These are phyloP conservation scores for Cryptotermes secundus DNA, from an alignment of 1,140 invertebrate genomes.

Conservation along the genomic window DNA sequence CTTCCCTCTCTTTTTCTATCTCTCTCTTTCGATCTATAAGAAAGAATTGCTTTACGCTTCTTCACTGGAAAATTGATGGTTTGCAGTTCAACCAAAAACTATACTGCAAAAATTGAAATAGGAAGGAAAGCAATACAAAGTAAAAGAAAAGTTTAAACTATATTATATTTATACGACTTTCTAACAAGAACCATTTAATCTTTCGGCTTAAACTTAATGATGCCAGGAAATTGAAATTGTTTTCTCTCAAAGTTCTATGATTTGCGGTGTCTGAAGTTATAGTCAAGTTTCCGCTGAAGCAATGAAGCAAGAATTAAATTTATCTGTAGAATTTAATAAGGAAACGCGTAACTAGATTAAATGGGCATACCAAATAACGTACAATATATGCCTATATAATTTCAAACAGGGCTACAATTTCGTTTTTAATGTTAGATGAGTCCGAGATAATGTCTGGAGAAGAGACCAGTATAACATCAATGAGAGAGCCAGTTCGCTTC, in stretches of 20 bases:
- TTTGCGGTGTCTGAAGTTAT: not conserved
- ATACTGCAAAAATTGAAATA: not conserved
- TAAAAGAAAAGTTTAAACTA: not conserved
- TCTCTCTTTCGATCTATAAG: not conserved
- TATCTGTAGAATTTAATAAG: not conserved
- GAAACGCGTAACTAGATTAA: not conserved
- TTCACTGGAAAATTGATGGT: constrained; percentile 7
- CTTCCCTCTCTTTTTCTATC: not conserved
- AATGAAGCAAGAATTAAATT: not conserved
- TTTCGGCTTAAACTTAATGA: not conserved
- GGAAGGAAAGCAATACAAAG: not conserved
- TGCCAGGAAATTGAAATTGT: not conserved
- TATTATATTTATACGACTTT: not conserved
- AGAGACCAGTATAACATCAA: too few species aligned
- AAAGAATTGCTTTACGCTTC: not conserved
- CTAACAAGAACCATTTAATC: not conserved
- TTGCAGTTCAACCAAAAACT: not conserved
- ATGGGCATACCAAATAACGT: not conserved
- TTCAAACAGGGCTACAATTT: too few species aligned
- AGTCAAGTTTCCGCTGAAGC: not conserved
- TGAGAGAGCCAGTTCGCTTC: too few species aligned
- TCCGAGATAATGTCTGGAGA: too few species aligned
- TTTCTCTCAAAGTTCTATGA: not conserved
- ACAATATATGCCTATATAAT: not conserved
- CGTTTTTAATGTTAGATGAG: too few species aligned